Evolutionary conservation across 2,888 invertebrate species (phyloP), one percentile per base, ranked within the genome.

Genomic region (Tanaodytes sp.): DNA sequence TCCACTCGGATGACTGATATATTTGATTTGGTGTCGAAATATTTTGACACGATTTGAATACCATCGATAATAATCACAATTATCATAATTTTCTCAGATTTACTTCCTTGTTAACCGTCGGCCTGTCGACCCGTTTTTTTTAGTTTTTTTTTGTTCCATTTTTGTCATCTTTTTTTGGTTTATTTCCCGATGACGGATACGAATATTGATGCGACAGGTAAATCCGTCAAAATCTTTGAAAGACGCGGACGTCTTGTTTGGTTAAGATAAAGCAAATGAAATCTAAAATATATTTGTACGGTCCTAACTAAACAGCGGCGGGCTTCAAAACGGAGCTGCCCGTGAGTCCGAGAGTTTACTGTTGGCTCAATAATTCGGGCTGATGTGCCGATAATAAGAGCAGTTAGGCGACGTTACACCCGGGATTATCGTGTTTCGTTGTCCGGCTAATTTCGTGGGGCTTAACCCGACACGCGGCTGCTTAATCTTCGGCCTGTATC

Each of bases 261-360:
- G 72, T 48, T 43, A 70, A 72, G 75, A 72, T 71, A 74, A 77
- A 73, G 74, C 66, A 80, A 82, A 80, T 79, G 80, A 81, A 82
- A 82, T 81, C 79, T 77, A 74, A 75, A 73, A 76, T 74, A 77
- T 80, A 80, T 80, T 80, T 77, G 65, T 33, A 36, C 74, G 70
- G 71, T 73, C 81, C 81, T 81, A 80, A 80, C 75, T 73, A 82
- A 82, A 82, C 77, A 81, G 23, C 33, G 33, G 75, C 58, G 23
- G 36, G 61, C 49, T 61, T 65, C 52, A 66, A 58, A 58, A 46
- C 51, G 52, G n/a, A 51, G 52, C 55, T 55, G 36, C 46, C 54
- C 54, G 40, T 54, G 27, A 62, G 62, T 48, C 48, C 15, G 4
- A 36, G n/a, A n/a, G n/a, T 39, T 55, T 12, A 18, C 48, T 33